Evolutionary conservation across 2,797 vertebrate genomes (phyloP).

Genomic region (Phyllotis vaccarum): DNA sequence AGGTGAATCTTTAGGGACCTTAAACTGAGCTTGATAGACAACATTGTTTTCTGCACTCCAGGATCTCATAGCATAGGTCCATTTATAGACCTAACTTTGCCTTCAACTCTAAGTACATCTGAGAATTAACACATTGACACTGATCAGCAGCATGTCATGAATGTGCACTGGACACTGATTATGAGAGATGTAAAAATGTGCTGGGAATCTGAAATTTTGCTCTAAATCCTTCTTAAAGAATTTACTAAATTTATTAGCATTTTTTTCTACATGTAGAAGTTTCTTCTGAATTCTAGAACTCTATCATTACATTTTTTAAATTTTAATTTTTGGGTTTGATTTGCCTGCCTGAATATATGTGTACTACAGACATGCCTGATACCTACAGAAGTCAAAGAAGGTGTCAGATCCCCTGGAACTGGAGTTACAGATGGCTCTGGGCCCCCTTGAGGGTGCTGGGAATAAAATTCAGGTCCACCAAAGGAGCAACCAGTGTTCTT

Average conservation of each 20-base stretch:
- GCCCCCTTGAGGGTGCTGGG: not conserved
- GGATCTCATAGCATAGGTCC: not conserved
- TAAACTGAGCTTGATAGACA: not conserved
- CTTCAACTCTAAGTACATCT: not conserved
- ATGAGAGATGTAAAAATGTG: not conserved
- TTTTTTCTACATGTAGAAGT: not conserved
- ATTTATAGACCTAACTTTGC: not conserved
- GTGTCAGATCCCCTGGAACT: not conserved
- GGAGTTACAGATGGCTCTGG: not conserved
- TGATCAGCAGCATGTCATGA: not conserved
- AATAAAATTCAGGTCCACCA: not conserved
- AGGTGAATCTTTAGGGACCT: not conserved
- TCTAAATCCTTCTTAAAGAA: not conserved
- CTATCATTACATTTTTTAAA: not conserved
- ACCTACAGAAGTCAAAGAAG: not conserved
- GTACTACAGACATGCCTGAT: not conserved
- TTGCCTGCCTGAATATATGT: not conserved
- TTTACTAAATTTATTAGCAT: not conserved
- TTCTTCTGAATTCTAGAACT: slow-evolving; percentile 22
- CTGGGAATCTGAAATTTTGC: not conserved
- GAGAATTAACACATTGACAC: not conserved
- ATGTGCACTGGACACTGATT: not conserved
- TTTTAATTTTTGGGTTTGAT: not conserved
- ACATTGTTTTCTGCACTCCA: not conserved
- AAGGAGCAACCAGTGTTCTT: no score